These are phyloP conservation scores for Lycopodina hypogea DNA, from an alignment of 37 sponge, comb jelly and placozoan species.

Conservation along the genomic window DNA sequence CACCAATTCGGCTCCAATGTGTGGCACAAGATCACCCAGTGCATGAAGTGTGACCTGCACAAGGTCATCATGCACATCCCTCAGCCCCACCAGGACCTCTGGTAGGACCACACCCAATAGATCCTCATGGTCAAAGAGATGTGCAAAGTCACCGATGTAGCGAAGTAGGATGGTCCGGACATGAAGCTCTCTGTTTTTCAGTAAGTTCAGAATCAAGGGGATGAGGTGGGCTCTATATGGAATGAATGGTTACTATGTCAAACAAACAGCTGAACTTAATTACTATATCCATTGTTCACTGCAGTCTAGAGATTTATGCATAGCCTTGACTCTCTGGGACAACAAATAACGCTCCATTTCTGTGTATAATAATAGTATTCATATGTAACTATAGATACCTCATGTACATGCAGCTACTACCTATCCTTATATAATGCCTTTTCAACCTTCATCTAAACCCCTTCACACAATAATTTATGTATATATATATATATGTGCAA, in stretches of 20 bases:
- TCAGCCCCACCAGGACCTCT: slow-evolving; percentile 66
- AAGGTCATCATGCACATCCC: slow-evolving; percentile 44
- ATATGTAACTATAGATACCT: too few species aligned
- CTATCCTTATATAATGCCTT: too few species aligned
- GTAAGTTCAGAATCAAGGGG: slow-evolving; percentile 34
- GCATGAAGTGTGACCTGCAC: slow-evolving; percentile 67
- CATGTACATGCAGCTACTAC: too few species aligned
- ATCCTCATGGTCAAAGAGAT: slow-evolving; percentile 34
- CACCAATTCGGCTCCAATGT: slow-evolving; percentile 58
- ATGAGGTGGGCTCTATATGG: slow-evolving; percentile 48
- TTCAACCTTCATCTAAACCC: too few species aligned
- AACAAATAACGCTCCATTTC: too few species aligned
- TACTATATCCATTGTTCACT: not conserved
- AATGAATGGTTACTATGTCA: too few species aligned
- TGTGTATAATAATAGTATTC: too few species aligned
- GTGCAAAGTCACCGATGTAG: slow-evolving; percentile 28
- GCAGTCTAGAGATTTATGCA: not conserved
- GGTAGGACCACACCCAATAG: slow-evolving; percentile 37
- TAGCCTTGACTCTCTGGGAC: too few species aligned
- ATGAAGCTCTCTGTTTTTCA: slow-evolving; percentile 48
- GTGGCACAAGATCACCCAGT: slow-evolving; percentile 57
- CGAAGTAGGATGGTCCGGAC: slow-evolving; percentile 47
- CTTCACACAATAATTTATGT: too few species aligned
- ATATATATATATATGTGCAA: too few species aligned
- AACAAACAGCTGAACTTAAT: not conserved